A percentile compares a stretch with the other conserved stretches of the same genome.
These are phyloP conservation scores for Rhyacichthys aspro DNA, from an alignment of 2,797 vertebrate genomes.

Conservation along the genomic window DNA sequence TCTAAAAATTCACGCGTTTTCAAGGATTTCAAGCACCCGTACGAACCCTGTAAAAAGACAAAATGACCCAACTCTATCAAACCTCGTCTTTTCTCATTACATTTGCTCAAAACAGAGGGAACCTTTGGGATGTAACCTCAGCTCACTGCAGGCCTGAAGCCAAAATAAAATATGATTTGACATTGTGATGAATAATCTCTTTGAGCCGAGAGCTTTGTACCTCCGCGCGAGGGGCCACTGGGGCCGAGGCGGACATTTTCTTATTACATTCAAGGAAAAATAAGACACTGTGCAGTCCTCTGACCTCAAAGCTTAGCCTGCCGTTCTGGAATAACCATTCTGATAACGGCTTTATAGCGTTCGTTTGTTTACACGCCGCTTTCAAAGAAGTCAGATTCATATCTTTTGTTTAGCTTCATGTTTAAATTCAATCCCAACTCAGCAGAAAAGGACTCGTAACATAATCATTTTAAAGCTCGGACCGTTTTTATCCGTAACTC, in stretches of 20 bases:
- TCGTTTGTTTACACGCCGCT: conserved; percentile 24
- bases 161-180: conserved; percentile 24
- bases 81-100: conserved; percentile 12
- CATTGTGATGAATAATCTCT: conserved; percentile 25
- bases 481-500: conserved; percentile 19
- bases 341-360: conserved; percentile 5
- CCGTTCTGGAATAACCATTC: not conserved
- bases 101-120: conserved; percentile 11
- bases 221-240: not conserved
- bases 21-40: no score
- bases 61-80: no score
- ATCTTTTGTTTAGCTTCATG: conserved; percentile 19
- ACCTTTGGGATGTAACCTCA: conserved; percentile 28
- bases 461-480: conserved; percentile 10
- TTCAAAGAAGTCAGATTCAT: conserved; percentile 1
- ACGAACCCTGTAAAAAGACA: no score
- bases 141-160: conserved; percentile 5
- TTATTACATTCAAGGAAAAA: conserved; percentile 5
- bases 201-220: not conserved
- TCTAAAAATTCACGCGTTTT: no score
- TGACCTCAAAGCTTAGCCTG: conserved; percentile 9
- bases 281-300: not conserved
- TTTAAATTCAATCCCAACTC: conserved; percentile 16
- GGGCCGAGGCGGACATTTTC: not conserved
- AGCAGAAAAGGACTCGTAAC: not conserved